Conservation (phyloP, 2,797 vertebrate genomes). For the Sphenopsis melanotis region DNA sequence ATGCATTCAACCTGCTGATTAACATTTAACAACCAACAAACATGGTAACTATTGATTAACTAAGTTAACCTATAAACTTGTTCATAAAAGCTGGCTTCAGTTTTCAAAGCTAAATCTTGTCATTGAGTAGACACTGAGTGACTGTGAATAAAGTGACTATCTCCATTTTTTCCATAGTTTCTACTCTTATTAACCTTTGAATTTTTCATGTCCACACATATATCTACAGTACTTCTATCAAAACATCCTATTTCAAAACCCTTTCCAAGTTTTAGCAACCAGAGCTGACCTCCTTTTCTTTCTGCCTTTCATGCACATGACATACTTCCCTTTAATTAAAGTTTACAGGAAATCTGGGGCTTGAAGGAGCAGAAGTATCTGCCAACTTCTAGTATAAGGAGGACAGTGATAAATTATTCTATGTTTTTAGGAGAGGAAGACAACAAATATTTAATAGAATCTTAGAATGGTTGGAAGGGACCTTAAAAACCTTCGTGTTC, state of each 20-base stretch:
- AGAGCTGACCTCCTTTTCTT: background rate
- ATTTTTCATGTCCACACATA: fast-evolving
- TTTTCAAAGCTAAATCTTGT: background rate
- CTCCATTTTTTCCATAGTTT: background rate
- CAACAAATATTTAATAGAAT: background rate
- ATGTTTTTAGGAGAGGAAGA: background rate
- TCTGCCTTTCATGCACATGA: background rate
- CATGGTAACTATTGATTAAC: background rate
- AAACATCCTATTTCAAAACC: background rate
- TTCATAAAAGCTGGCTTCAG: background rate
- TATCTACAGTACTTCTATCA: background rate
- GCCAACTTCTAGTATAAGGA: background rate
- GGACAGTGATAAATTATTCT: background rate
- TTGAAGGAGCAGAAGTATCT: background rate
- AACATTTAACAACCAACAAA: background rate
- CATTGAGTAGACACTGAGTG: background rate
- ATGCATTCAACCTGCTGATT: background rate
- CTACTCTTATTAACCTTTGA: background rate
- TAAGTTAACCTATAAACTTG: background rate
- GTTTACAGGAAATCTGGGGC: background rate
- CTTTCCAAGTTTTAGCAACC: background rate
- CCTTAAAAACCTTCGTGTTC: background rate
- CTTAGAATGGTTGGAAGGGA: background rate
- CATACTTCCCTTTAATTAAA: background rate
- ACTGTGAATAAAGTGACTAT: background rate